A percentile compares a stretch with the other conserved stretches of the same genome.
Evolutionary conservation across 2,797 vertebrate genomes (phyloP).

Genomic region (Enteromius anoplus): DNA sequence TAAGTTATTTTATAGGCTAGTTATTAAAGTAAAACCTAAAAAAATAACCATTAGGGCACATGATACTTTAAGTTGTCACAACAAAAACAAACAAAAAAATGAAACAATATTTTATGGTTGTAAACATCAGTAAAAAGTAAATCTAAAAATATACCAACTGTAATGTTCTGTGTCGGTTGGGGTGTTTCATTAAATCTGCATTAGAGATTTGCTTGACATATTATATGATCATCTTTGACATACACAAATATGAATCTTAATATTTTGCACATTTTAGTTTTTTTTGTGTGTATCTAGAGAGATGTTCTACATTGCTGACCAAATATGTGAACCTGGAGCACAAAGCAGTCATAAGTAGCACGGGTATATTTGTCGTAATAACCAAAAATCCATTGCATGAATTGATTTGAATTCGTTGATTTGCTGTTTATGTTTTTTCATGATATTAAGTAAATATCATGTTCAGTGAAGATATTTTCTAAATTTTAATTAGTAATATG

Average conservation of each 20-base stretch:
- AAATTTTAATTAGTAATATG: too few species aligned
- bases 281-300: neutral
- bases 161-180: neutral
- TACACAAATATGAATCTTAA: neutral
- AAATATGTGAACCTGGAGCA: neutral
- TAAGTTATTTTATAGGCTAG: neutral
- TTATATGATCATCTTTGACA: too few species aligned
- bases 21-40: neutral
- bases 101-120: neutral
- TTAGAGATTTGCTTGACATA: neutral
- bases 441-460: too few species aligned
- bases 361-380: too few species aligned
- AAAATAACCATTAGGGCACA: neutral
- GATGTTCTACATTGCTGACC: neutral
- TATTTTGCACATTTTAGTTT: neutral
- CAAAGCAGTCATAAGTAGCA: too few species aligned
- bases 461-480: too few species aligned
- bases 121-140: too few species aligned
- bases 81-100: neutral
- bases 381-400: too few species aligned
- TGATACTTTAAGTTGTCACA: neutral
- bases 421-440: too few species aligned
- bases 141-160: too few species aligned
- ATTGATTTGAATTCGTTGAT: too few species aligned
- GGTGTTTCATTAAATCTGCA: neutral